Evolutionary conservation across 1,140 invertebrate genomes (phyloP).

Genomic region (Brachionus plicatilis): DNA sequence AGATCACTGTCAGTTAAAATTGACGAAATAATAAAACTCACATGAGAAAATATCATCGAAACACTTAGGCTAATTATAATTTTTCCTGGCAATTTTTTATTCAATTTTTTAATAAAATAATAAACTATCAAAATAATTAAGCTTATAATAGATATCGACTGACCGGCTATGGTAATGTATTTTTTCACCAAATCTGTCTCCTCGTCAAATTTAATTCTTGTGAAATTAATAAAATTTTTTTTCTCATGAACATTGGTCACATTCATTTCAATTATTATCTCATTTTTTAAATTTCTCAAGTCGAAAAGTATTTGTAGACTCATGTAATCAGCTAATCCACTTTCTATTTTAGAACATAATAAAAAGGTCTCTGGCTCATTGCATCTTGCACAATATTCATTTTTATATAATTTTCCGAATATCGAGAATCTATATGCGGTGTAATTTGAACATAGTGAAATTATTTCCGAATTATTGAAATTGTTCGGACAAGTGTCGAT

Average conservation of each 20-base stretch:
- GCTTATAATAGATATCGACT: background rate
- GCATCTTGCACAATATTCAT: background rate
- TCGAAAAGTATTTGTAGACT: background rate
- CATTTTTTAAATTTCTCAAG: background rate
- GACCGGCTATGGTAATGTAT: background rate
- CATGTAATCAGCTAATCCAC: background rate
- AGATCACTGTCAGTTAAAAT: background rate
- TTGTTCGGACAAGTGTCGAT: background rate
- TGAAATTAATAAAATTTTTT: background rate
- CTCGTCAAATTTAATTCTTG: background rate
- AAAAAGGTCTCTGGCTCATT: background rate
- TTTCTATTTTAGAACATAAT: background rate
- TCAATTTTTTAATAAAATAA: background rate
- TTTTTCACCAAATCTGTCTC: background rate
- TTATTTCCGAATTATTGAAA: background rate
- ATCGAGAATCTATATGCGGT: background rate
- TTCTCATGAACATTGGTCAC: background rate
- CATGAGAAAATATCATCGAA: background rate
- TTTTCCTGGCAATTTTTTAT: background rate
- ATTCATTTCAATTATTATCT: background rate
- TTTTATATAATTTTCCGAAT: background rate
- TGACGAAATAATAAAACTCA: background rate
- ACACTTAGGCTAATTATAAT: background rate
- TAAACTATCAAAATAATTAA: background rate
- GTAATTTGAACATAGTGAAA: background rate